Conservation (phyloP, 2,888 invertebrate species). For the Loripinus fragilis region DNA sequence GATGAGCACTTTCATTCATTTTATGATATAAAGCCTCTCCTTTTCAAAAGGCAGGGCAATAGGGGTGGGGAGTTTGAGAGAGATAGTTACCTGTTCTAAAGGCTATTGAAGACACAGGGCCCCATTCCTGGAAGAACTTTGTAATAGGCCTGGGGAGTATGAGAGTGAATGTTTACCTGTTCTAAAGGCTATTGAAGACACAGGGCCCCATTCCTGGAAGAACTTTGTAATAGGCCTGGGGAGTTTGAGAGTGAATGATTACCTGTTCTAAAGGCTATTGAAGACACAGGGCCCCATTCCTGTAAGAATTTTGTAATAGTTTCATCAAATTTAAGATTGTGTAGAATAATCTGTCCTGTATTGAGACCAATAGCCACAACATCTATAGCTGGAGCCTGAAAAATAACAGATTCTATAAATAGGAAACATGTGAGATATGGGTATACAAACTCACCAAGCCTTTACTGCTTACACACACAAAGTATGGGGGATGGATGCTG, state of each 20-base stretch:
- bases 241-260: slow-evolving; percentile 86
- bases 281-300: slow-evolving; percentile 95
- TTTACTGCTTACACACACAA: too few relatives aligned
- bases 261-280: slow-evolving; percentile 91
- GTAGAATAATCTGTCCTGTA: slow-evolving; percentile 92
- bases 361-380: slow-evolving; percentile 94
- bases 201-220: slow-evolving; percentile 95
- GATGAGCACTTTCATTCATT: too few relatives aligned
- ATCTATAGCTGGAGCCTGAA: slow-evolving; percentile 93
- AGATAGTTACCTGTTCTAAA: slow-evolving; percentile 90
- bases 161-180: too few relatives aligned
- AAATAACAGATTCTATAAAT: too few relatives aligned
- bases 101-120: slow-evolving; percentile 91
- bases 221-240: slow-evolving; percentile 93
- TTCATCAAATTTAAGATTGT: slow-evolving; percentile 94
- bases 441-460: too few relatives aligned
- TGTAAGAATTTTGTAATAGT: slow-evolving; percentile 93
- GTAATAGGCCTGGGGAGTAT: too few relatives aligned
- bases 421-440: too few relatives aligned
- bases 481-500: too few relatives aligned
- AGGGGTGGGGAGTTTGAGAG: too few relatives aligned
- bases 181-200: slow-evolving; percentile 93
- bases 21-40: too few relatives aligned
- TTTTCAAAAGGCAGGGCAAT: too few relatives aligned
- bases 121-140: slow-evolving; percentile 96